Evolutionary conservation across 2,888 invertebrate species (phyloP).

Genomic region (Oasisia sp.): DNA sequence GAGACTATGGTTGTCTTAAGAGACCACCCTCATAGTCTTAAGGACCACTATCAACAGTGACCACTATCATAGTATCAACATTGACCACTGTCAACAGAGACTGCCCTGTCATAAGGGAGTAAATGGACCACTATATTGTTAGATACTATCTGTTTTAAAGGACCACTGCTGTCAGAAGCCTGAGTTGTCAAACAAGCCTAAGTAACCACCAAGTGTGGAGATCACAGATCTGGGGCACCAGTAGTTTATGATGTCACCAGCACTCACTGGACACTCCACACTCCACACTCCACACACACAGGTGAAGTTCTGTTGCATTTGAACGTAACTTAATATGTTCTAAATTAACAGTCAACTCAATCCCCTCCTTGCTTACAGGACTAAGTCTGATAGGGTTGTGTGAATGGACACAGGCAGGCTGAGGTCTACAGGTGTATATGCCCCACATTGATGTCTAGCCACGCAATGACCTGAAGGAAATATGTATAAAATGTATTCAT

Average conservation of each 20-base stretch:
- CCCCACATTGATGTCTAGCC: neutral
- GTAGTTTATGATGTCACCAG: no score
- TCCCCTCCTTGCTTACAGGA: neutral
- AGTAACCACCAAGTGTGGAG: no score
- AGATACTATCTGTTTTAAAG: neutral
- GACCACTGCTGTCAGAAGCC: neutral
- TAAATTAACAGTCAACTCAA: neutral
- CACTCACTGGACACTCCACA: neutral
- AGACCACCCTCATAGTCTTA: no score
- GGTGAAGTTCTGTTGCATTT: neutral
- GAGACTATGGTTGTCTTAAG: no score
- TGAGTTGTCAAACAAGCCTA: neutral
- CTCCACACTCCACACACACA: neutral
- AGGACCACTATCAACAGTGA: no score
- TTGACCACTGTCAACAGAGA: neutral
- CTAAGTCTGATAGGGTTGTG: neutral
- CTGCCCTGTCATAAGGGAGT: neutral
- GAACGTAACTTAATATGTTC: neutral
- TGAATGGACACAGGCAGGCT: neutral
- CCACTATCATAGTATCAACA: neutral
- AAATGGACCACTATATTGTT: neutral
- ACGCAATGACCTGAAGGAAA: neutral
- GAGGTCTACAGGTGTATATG: neutral
- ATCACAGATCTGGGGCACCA: no score
- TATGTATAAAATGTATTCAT: neutral